phyloP scores from a whole-genome alignment of 2,797 vertebrate species.

The Sebastes steindachneri region DNA sequence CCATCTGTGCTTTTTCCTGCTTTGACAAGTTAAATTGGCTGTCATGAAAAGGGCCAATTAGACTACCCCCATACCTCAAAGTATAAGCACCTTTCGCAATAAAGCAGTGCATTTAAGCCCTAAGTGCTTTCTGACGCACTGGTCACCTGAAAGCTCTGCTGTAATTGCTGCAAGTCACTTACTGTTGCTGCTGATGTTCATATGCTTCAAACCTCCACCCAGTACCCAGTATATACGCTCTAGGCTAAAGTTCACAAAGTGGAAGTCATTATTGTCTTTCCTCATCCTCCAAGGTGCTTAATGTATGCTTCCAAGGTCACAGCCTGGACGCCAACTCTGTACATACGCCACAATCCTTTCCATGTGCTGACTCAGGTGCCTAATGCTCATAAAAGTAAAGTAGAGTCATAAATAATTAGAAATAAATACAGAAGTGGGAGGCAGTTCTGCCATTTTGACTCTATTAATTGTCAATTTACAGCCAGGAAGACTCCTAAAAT shows the following conservation, averaged over 20 bases:
- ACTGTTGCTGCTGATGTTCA: background rate
- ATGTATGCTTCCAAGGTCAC: background rate
- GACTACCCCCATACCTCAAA: background rate
- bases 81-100: background rate
- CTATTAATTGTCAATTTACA: background rate
- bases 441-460: background rate
- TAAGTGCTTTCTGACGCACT: background rate
- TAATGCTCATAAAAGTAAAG: background rate
- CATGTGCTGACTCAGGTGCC: background rate
- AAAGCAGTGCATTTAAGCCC: background rate
- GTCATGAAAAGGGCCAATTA: background rate
- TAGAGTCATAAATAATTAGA: background rate
- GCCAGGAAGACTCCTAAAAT: background rate
- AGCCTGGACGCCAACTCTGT: background rate
- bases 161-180: background rate
- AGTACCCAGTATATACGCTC: background rate
- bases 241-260: background rate
- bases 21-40: background rate
- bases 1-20: background rate
- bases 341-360: background rate
- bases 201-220: background rate
- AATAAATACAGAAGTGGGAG: background rate
- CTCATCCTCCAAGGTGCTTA: background rate
- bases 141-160: background rate
- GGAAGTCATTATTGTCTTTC: background rate